Base-by-base conservation (phyloP, 2,888 invertebrate genomes). In the Mesodorylaimus sp. region DNA sequence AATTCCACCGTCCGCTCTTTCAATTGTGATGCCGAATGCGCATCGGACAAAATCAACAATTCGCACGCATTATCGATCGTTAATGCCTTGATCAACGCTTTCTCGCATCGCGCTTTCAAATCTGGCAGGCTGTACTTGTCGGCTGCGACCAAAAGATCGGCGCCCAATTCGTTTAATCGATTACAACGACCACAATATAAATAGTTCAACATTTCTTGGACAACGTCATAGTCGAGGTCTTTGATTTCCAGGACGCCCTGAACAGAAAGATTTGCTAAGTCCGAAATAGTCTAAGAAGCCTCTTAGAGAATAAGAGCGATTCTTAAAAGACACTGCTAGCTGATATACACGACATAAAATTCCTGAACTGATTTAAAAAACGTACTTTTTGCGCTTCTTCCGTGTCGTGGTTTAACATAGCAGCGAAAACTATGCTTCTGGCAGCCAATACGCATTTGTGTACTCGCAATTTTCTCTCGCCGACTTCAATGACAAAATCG, bases 71-170 rank as follows among this genome's bases (percentile, higher is more conserved):
- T 64, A 3, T 64, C 65, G 25, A 54, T 45, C 3, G 57, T 55
- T 23, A 64, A 48, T 27, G 56, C 59, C 47, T 58, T 58, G 19
- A 64, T 57, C 43, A 64, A 54, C 27, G 52, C 53, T 32, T 51
- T 45, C 45, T 60, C 60, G 45, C 60, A 61, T 42, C 55, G 55
- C 47, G 44, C 51, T 52, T 66, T 65, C 46, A 65, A 55, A 46
- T 65, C 65, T 21, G 58, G 59, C 42, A 65, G 52, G 16, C 61
- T n/a, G 50, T 60, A 63, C 48, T 66, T 65, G 53, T 65, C 65
- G 25, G 65, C 65, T 3, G 65, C 65, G 43, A 65, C 59, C 28
- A 65, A 52, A 47, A 65, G 52, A 36, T 65, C 65, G 10, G 58
- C 60, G 16, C 56, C 61, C 47, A 65, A 55, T 45, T 66, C 63